Percentiles rank a stretch among this genome's conserved stretches.
Evolutionary conservation across 1,140 invertebrate species (phyloP).

Genomic region (Plutomurus gul): DNA sequence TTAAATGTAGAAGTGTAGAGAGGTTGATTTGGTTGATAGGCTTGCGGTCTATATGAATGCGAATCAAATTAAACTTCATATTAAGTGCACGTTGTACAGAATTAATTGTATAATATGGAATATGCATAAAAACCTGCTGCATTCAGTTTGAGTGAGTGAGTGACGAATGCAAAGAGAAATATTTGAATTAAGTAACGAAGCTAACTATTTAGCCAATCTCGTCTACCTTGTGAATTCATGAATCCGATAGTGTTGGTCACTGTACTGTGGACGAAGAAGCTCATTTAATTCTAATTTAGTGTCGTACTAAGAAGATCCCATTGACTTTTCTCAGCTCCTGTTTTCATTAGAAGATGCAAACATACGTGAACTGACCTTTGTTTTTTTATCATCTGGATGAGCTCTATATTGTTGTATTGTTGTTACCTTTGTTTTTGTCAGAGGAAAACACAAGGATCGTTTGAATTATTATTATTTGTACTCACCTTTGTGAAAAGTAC

Average conservation of each 20-base stretch:
- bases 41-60: too few species aligned
- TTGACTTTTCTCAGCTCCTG: too few species aligned
- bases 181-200: not conserved
- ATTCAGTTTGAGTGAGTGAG: not conserved
- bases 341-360: not conserved
- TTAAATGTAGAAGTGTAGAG: too few species aligned
- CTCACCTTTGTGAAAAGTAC: too few species aligned
- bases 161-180: not conserved
- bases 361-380: conserved; percentile 15
- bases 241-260: not conserved
- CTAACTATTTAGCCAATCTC: not conserved
- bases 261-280: not conserved
- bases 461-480: too few species aligned
- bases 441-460: not conserved
- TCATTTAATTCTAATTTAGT: conserved; percentile 4
- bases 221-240: conserved; percentile 6
- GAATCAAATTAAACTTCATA: too few species aligned
- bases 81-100: not conserved
- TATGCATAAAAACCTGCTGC: too few species aligned
- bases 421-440: not conserved
- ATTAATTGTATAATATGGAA: not conserved
- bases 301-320: not conserved
- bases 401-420: not conserved
- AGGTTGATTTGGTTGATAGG: too few species aligned
- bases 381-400: not conserved